phyloP scores from a whole-genome alignment of 2,113 vertebrate species.

The Hassar affinis region DNA sequence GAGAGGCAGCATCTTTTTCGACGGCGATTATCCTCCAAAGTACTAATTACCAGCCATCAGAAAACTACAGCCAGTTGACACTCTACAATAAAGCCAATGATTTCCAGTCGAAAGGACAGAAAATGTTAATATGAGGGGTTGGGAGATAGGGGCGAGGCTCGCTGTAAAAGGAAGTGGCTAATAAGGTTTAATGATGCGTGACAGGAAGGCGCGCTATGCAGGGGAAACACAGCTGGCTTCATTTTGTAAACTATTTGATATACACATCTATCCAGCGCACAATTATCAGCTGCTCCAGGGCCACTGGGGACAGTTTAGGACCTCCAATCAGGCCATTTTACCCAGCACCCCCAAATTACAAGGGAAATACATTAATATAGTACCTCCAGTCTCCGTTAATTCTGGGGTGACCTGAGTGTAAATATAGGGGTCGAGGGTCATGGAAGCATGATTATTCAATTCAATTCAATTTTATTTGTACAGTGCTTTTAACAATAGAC shows the following conservation, averaged over 20 bases:
- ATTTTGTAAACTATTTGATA: constrained; percentile 99
- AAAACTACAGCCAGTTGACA: constrained; percentile 96
- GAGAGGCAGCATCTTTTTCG: constrained; percentile 72
- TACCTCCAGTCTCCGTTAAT: constrained; percentile 47
- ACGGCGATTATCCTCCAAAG: constrained; percentile 97
- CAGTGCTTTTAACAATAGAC: background rate
- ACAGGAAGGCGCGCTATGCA: constrained; percentile 99
- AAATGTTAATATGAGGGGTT: constrained; percentile 98
- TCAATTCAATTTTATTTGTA: background rate
- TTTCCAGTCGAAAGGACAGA: constrained; percentile 99
- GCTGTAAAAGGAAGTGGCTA: constrained; percentile 99
- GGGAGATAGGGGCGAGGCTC: constrained; percentile 95
- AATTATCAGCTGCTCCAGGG: constrained; percentile 92
- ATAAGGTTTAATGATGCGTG: constrained; percentile 99
- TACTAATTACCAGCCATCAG: constrained; percentile 96
- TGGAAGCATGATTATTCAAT: background rate
- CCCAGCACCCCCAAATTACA: constrained; percentile 72
- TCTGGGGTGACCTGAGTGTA: background rate
- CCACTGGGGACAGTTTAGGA: constrained; percentile 90
- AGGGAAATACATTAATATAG: constrained; percentile 81
- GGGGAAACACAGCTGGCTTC: constrained; percentile 99
- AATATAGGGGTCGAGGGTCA: constrained; percentile 1
- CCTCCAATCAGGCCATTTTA: constrained; percentile 80
- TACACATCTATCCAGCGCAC: constrained; percentile 92
- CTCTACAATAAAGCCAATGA: constrained; percentile 99